Percentiles rank a stretch among this genome's conserved stretches.
Evolutionary conservation across 2,888 invertebrate genomes (phyloP).

Genomic region (Ernsta delagoae): DNA sequence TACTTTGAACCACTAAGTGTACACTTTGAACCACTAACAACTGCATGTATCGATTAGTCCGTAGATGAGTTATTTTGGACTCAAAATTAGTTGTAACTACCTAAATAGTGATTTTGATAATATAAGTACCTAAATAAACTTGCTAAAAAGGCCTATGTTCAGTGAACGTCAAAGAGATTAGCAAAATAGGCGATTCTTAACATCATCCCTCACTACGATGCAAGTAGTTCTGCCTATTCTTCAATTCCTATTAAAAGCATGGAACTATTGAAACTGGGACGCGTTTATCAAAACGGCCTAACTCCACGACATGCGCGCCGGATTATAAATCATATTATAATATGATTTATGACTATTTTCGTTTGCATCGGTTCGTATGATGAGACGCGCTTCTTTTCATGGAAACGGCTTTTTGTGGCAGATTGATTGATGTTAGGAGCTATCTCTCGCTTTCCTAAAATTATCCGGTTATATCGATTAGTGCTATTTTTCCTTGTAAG

Average conservation of each 20-base stretch:
- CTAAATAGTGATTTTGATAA: too few species aligned
- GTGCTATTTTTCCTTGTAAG: conserved; percentile 20
- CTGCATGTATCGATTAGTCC: too few species aligned
- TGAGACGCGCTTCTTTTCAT: conserved; percentile 33
- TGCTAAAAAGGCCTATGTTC: too few species aligned
- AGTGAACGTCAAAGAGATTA: too few species aligned
- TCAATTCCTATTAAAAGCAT: not conserved
- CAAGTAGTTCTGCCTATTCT: too few species aligned
- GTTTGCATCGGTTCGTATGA: conserved; percentile 24
- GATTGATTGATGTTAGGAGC: conserved; percentile 35
- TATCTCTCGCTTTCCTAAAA: conserved; percentile 33
- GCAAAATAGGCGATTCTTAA: too few species aligned
- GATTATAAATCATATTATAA: conserved; percentile 28
- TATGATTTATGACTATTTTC: conserved; percentile 36
- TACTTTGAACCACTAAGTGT: too few species aligned
- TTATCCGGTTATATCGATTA: conserved; percentile 35
- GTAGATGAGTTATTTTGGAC: too few species aligned
- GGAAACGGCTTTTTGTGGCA: conserved; percentile 37
- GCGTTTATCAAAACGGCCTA: conserved; percentile 20
- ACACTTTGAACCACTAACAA: too few species aligned
- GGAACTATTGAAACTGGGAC: not conserved
- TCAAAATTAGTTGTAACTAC: too few species aligned
- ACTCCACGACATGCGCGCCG: conserved; percentile 16
- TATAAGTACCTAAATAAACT: too few species aligned
- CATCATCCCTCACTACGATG: too few species aligned